These are phyloP conservation scores for Drosophila maculinotata DNA, from an alignment of 2,888 invertebrate species.

Conservation along the genomic window DNA sequence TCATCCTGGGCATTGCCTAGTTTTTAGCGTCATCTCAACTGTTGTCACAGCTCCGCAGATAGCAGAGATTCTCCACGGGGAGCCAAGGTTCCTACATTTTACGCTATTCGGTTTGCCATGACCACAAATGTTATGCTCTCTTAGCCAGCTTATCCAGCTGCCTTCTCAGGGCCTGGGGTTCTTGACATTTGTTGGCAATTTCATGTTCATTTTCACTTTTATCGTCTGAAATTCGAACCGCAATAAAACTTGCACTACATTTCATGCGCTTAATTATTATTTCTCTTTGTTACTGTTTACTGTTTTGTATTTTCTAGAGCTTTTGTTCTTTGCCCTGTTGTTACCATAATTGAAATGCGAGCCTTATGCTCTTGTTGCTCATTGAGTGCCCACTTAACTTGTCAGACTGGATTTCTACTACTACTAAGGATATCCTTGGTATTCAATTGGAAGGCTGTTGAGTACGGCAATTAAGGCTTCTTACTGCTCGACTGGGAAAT, in stretches of 20 bases:
- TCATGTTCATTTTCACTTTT: constrained; percentile 45
- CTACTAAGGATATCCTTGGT: constrained; percentile 1
- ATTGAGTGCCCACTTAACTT: constrained; percentile 53
- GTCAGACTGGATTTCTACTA: constrained; percentile 25
- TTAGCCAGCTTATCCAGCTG: too few relatives aligned
- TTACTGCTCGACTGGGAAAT: neutral
- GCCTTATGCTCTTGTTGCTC: constrained; percentile 27
- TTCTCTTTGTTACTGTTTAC: constrained; percentile 31
- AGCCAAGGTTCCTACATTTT: constrained; percentile 8
- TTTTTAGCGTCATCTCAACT: constrained; percentile 7
- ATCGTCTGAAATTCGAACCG: constrained; percentile 63
- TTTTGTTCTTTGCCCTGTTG: constrained; percentile 5
- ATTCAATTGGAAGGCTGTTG: constrained; percentile 20
- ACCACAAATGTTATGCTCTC: constrained; percentile 37
- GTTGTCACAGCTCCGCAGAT: too few relatives aligned
- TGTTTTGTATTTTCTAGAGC: constrained; percentile 18
- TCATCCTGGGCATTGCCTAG: constrained; percentile 23
- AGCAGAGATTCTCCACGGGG: constrained; percentile 20
- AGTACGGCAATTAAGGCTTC: constrained; percentile 11
- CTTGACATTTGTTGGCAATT: constrained; percentile 19
- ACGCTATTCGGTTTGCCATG: constrained; percentile 3
- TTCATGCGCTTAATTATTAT: constrained; percentile 68
- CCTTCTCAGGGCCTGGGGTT: neutral
- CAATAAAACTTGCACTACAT: constrained; percentile 52
- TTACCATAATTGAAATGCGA: constrained; percentile 68